Evolutionary conservation across 2,888 invertebrate genomes (phyloP), one percentile per base, ranked within the genome.

Genomic region (Drosophila maculinotata): DNA sequence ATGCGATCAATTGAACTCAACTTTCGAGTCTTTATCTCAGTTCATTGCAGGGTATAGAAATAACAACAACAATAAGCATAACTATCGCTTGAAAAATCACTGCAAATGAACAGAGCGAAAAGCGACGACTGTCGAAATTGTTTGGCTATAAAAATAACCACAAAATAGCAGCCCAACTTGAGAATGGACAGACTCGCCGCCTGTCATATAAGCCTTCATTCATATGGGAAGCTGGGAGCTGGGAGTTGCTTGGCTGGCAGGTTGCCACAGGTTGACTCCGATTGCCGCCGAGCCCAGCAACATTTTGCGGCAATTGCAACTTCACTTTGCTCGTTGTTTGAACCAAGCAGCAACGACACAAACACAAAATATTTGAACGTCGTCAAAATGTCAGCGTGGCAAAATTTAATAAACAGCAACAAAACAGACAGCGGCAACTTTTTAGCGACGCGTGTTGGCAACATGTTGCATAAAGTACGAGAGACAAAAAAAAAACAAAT

Each of bases 221-320:
- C 72, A 86, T 77, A 69, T 83, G 87, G 78, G 87, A 64, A 65
- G 64, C 81, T 81, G 69, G 54, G 62, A 76, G 83, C 79, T 53
- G 69, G 54, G 62, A 76, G 83, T 75, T 53, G 82, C 17, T 49
- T 31, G 15, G 47, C 35, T 45, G 62, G 48, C 62, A 69, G 53
- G 54, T 69, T 58, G 66, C 62, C 57, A 47, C 82, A 70, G 67
- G 77, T 65, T 71, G 58, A 49, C 35, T 54, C 23, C 71, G 38
- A 49, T 58, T 62, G 59, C 68, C 36, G 74, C 73, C 67, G 72
- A 72, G 77, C 74, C 69, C 85, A 59, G 82, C 78, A 85, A 78
- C 79, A 80, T 84, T 87, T 87, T 70, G 87, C 44, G 53, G 80
- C 79, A 87, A 81, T 71, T 75, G 80, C 85, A 80, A 81, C 87